Evolutionary conservation across 1,140 invertebrate genomes (phyloP).

Genomic region (Drosophila asahinai): DNA sequence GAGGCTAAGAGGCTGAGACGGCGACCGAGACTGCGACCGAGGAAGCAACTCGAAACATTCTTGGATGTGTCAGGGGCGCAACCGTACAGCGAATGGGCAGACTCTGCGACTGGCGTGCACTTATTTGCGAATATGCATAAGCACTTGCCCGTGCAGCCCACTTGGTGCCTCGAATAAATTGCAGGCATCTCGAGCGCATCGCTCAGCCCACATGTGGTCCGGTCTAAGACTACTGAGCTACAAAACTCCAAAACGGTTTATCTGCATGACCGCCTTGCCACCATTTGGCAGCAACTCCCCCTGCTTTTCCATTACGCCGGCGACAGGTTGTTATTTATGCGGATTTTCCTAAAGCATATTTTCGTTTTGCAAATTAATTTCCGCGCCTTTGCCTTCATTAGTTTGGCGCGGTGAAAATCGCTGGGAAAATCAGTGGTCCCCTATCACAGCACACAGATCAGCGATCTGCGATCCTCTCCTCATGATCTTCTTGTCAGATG

Average conservation of each 20-base stretch:
- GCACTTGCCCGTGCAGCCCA: neutral
- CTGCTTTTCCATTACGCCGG: conserved; percentile 50
- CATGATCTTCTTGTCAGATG: conserved; percentile 54
- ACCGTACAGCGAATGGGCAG: conserved; percentile 41
- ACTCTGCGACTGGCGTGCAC: conserved; percentile 28
- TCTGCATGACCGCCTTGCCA: conserved; percentile 67
- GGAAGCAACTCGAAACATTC: conserved; percentile 56
- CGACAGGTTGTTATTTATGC: conserved; percentile 36
- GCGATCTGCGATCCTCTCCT: conserved; percentile 34
- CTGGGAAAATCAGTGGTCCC: conserved; percentile 49
- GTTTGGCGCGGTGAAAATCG: conserved; percentile 59
- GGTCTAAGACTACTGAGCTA: conserved; percentile 56
- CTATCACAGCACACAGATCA: neutral
- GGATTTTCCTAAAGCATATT: conserved; percentile 41
- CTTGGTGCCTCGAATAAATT: conserved; percentile 21
- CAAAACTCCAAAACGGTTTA: conserved; percentile 71
- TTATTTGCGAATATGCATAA: conserved; percentile 38
- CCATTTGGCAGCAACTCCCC: conserved; percentile 40
- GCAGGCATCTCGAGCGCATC: conserved; percentile 50
- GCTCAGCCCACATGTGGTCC: conserved; percentile 71
- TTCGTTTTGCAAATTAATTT: conserved; percentile 71
- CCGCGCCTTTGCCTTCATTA: conserved; percentile 68
- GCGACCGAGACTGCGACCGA: conserved; percentile 12
- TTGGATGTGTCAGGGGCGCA: conserved; percentile 57
- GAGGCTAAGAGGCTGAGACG: conserved; percentile 6